Evolutionary conservation across 2,888 invertebrate species (phyloP), one percentile per base, ranked within the genome.

Genomic region (Mythimna loreyi): DNA sequence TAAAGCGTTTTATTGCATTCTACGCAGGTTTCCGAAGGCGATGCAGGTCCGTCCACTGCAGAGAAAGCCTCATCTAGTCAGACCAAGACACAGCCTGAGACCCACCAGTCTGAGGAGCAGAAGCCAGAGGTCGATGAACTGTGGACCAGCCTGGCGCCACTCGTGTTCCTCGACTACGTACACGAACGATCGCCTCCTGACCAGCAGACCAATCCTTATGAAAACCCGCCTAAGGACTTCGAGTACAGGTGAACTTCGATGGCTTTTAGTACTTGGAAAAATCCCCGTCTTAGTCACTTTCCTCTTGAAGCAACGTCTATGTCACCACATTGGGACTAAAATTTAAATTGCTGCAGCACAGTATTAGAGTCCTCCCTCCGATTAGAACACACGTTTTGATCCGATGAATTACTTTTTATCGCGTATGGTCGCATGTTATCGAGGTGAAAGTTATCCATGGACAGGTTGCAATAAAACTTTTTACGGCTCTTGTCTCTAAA

Each of bases 141-240:
- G 52, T 95, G 93, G 92, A 69, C 71, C 0, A 79, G 85, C 36
- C 90, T 95, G 90, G 75, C 77, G 53, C 93, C 95, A 3, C 82
- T 92, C 7, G 6, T 94, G 0, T 91, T 80, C 58, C 4, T 93
- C 0, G 90, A 93, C 49, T 92, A 87, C 60, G 72, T 64, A 1
- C 95, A 93, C 75, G 91, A 92, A n/a, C 86, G 95, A 1, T 79
- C 92, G 16, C 92, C 94, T 8, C 87, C 91, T 0, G 62, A 78
- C 2, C 60, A 73, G 0, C 53, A 68, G 36, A 71, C 58, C 3
- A 92, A 93, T 61, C 93, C 94, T 0, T 94, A 92, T 50, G 94
- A 93, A 0, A 90, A 90, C 56, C 92, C 94, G 7, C 95, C 95
- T 0, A 62, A 63, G 1, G 90, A 94, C 71, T 95, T 94, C 72